Percentiles rank a stretch among this genome's conserved stretches.
These are phyloP conservation scores for Falcunculus frontatus DNA, from an alignment of 2,113 vertebrate genomes.

Conservation along the genomic window DNA sequence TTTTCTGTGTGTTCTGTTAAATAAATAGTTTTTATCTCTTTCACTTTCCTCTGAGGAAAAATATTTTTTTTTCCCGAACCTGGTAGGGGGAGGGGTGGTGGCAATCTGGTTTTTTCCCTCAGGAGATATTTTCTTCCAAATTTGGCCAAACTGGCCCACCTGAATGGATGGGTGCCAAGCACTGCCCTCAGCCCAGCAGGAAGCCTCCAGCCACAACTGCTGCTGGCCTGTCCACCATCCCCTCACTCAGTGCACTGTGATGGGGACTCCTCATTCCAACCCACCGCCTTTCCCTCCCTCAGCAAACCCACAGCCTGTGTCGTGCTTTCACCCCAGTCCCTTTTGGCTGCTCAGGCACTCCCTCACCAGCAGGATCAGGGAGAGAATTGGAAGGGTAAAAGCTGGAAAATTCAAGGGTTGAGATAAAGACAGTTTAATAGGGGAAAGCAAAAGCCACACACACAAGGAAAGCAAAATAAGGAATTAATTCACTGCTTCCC, in stretches of 20 bases:
- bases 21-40: no score
- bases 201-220: background rate
- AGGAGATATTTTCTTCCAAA: no score
- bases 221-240: background rate
- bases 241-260: fast-evolving
- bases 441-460: background rate
- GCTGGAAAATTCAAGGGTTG: background rate
- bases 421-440: background rate
- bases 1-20: no score
- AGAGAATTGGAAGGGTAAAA: background rate
- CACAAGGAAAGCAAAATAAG: background rate
- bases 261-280: background rate
- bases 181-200: background rate
- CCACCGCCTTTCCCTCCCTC: background rate
- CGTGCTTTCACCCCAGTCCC: background rate
- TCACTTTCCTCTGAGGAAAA: no score
- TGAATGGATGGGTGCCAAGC: background rate
- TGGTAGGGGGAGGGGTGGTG: no score
- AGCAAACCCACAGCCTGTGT: background rate
- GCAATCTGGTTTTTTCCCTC: no score
- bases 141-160: no score
- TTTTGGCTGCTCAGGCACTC: background rate
- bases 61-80: no score
- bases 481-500: background rate
- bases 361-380: background rate